Evolutionary conservation across 2,797 vertebrate species (phyloP).

Genomic region (Sciurus vulgaris): DNA sequence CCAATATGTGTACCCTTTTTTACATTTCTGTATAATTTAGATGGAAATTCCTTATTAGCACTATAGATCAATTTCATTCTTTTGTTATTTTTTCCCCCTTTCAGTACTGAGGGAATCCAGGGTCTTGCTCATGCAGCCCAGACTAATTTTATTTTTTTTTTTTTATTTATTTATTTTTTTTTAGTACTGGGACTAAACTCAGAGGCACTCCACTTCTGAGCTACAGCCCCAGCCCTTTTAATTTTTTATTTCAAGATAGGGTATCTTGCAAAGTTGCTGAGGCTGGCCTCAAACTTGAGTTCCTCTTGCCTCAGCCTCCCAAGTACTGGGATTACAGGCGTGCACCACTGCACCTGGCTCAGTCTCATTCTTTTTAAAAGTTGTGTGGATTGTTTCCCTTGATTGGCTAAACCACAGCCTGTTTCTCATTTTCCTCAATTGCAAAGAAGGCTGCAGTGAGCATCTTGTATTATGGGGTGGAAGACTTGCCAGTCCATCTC

Average conservation of each 20-base stretch:
- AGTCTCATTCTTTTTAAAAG: background rate
- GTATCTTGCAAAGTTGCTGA: background rate
- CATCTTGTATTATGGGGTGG: rapidly evolving
- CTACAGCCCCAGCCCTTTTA: too few species aligned
- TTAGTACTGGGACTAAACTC: too few species aligned
- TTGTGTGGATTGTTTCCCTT: background rate
- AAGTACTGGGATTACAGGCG: too few species aligned
- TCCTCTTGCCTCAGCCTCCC: too few species aligned
- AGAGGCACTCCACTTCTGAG: too few species aligned
- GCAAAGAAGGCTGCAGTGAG: background rate
- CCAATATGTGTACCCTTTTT: background rate
- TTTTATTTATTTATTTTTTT: too few species aligned
- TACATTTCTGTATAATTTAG: background rate
- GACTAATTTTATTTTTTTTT: too few species aligned
- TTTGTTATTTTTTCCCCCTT: too few species aligned
- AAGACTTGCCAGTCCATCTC: background rate
- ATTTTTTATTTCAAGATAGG: too few species aligned
- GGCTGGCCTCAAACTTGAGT: too few species aligned
- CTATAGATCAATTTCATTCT: background rate
- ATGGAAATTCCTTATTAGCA: background rate
- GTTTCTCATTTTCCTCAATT: background rate
- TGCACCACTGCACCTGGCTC: too few species aligned
- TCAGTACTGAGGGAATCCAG: background rate
- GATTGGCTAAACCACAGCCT: background rate
- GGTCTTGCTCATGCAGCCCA: too few species aligned